Percentiles rank a stretch among this genome's conserved stretches.
phyloP scores from a whole-genome alignment of 1,140 invertebrate genomes.

The Holcopasites calliopsidis region DNA sequence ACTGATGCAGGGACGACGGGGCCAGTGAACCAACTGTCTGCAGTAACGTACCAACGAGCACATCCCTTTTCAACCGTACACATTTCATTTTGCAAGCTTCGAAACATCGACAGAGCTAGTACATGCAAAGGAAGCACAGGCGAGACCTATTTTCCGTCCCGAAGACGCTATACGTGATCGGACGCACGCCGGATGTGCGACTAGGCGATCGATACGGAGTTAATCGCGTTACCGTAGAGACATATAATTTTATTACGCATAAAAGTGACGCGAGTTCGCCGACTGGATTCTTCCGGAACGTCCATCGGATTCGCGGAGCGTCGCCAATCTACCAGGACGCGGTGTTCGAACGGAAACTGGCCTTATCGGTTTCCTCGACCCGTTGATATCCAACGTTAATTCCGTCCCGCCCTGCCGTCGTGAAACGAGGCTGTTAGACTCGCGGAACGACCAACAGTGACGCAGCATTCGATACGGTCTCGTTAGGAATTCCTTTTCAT shows the following conservation, averaged over 20 bases:
- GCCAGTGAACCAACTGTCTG: constrained; percentile 17
- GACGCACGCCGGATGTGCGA: neutral
- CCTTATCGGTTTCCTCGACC: constrained; percentile 50
- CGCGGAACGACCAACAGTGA: neutral
- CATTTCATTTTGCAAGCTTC: neutral
- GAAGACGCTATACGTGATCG: neutral
- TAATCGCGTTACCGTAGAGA: constrained; percentile 41
- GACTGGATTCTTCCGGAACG: neutral
- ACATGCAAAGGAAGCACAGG: neutral
- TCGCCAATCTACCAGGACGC: neutral
- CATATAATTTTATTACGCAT: constrained; percentile 53
- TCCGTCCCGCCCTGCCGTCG: neutral
- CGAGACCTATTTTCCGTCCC: neutral
- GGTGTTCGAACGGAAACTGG: constrained; percentile 28
- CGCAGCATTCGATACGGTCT: neutral
- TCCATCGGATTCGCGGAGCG: constrained; percentile 2
- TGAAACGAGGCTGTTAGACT: neutral
- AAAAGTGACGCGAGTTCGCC: constrained; percentile 21
- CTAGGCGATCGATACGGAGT: constrained; percentile 19
- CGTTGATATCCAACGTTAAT: constrained; percentile 27
- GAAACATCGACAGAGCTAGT: neutral
- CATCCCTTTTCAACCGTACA: neutral
- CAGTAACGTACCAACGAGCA: neutral
- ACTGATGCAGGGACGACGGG: neutral
- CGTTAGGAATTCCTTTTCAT: neutral